Base-by-base conservation (phyloP, 2,888 invertebrate genomes). In the Apantesis nais region DNA sequence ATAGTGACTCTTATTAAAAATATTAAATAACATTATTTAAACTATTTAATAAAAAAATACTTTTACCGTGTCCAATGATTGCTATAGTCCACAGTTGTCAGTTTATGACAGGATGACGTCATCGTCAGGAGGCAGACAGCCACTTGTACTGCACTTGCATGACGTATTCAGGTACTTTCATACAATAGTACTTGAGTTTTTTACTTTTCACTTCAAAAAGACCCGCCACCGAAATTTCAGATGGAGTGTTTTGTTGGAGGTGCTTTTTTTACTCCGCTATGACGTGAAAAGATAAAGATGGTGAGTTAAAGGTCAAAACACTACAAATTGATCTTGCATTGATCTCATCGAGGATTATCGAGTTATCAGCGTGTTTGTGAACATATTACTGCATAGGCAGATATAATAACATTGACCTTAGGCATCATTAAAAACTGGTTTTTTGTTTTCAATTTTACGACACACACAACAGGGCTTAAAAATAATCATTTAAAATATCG, bases 101-200 rank as follows among this genome's bases (percentile, higher is more conserved):
- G 78, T 75, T 44, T 37, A 66, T 63, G 67, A n/a, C 60, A 55
- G 44, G 66, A 66, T 83, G 81, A 79, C 80, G 78, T 80, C 75
- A 83, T 55, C 74, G 81, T 80, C 85, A 86, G 85, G 82, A 83
- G 82, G 79, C 74, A 75, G 83, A 80, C 83, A 76, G 80, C 78
- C 83, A 85, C 85, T 82, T 83, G 83, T 82, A 74, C 64, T 71
- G 74, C 74, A 77, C 74, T 66, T 55, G 65, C 66, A 74, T 76
- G 73, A 81, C 81, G 76, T 77, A 83, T 77, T 78, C 80, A 78
- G 85, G 80, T 77, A 79, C 76, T 74, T 74, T 77, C 75, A n/a
- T 72, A 78, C 76, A 78, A 83, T 75, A 73, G 73, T 73, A 79
- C 83, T 82, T 81, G 71, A 81, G 64, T 75, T 77, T 71, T 80